phyloP scores from a whole-genome alignment of 2,797 vertebrate species.

The Sternotherus odoratus region DNA sequence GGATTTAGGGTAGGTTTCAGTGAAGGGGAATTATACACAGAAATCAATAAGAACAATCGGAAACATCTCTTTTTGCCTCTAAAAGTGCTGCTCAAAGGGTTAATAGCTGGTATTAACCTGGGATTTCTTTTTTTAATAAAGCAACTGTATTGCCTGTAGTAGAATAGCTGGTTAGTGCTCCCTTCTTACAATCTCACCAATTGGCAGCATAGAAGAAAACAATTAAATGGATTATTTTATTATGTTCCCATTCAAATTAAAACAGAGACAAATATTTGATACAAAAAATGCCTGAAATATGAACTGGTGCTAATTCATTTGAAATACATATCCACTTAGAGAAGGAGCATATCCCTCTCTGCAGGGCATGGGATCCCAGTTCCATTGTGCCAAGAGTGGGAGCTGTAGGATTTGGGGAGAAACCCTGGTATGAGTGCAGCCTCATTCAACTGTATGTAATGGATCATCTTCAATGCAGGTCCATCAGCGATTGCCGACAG shows the following conservation, averaged over 20 bases:
- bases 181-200: background rate
- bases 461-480: background rate
- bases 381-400: no score
- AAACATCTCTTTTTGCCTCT: conserved; percentile 48
- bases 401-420: background rate
- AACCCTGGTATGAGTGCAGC: rapidly evolving
- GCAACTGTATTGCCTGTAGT: conserved; percentile 1
- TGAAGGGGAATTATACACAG: conserved; percentile 50
- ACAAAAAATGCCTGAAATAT: rapidly evolving
- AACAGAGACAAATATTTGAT: background rate
- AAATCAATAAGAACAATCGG: conserved; percentile 70
- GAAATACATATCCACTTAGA: background rate
- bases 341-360: background rate
- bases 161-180: background rate
- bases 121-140: conserved; percentile 67
- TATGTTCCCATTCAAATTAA: background rate
- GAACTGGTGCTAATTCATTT: background rate
- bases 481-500: background rate
- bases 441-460: background rate
- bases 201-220: background rate
- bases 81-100: conserved; percentile 59
- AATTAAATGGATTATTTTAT: background rate
- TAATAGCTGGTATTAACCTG: conserved; percentile 59
- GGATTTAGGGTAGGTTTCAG: conserved; percentile 33
- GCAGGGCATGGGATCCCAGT: background rate